Conservation (phyloP, 2,888 invertebrate genomes). For the Andrena praecox region DNA sequence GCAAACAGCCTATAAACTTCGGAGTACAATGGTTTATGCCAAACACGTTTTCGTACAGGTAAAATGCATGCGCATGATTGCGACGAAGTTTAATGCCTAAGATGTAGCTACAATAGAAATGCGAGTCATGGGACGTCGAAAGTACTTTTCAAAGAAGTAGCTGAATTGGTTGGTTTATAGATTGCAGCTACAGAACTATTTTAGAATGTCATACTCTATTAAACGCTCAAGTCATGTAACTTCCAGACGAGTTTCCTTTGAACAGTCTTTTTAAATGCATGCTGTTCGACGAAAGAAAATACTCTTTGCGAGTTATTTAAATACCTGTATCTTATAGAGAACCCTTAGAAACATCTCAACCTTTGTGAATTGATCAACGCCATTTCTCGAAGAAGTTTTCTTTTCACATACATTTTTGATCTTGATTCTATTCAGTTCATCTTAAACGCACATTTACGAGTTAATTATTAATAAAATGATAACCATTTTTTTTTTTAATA, state of each 20-base stretch:
- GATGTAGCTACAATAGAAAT: background rate
- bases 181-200: conserved; percentile 27
- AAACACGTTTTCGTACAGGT: conserved; percentile 1
- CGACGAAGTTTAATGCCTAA: conserved; percentile 27
- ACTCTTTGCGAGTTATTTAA: no score
- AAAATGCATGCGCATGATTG: conserved; percentile 17
- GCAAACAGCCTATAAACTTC: background rate
- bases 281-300: no score
- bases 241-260: conserved; percentile 6
- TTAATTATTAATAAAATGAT: no score
- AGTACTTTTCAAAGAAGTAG: conserved; percentile 30
- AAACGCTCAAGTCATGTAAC: conserved; percentile 38
- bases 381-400: no score
- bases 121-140: conserved; percentile 39
- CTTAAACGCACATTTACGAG: no score
- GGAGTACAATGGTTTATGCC: background rate
- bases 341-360: no score
- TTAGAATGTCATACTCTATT: background rate
- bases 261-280: background rate
- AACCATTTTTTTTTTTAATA: no score
- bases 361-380: no score
- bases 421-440: no score
- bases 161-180: conserved; percentile 49
- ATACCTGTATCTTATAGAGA: no score
- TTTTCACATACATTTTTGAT: no score